These are phyloP conservation scores for Nomada ruficornis DNA, from an alignment of 2,888 invertebrate species.

Conservation along the genomic window DNA sequence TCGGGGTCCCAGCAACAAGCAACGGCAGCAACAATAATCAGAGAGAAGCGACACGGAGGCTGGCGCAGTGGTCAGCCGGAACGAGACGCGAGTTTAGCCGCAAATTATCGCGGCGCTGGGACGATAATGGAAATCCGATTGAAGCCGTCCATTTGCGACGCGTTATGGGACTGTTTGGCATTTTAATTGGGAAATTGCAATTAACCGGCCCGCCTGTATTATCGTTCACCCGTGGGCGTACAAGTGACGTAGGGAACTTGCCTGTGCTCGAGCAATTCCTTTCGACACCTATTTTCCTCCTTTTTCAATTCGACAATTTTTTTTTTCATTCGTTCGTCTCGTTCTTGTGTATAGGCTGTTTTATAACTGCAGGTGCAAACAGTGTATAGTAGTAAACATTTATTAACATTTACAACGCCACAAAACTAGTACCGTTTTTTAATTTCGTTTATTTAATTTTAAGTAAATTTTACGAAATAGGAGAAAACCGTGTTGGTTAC, in stretches of 20 bases:
- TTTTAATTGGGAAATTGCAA: conserved; percentile 80
- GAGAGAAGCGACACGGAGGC: conserved; percentile 19
- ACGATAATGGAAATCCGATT: conserved; percentile 82
- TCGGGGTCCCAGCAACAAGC: conserved; percentile 43
- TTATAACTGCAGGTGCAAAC: too few relatives aligned
- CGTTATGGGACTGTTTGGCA: conserved; percentile 73
- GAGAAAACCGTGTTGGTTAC: too few relatives aligned
- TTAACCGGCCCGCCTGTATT: conserved; percentile 73
- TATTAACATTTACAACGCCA: too few relatives aligned
- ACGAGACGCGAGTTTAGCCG: conserved; percentile 74
- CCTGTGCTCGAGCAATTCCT: conserved; percentile 1
- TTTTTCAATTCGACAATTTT: too few relatives aligned
- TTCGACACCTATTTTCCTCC: background rate
- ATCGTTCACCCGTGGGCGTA: conserved; percentile 48
- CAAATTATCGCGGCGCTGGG: conserved; percentile 78
- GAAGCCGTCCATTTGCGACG: conserved; percentile 76
- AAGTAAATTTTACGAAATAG: too few relatives aligned
- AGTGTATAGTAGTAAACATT: too few relatives aligned
- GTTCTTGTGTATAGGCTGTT: too few relatives aligned
- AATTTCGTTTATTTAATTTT: too few relatives aligned
- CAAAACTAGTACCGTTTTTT: too few relatives aligned
- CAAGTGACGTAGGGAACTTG: background rate
- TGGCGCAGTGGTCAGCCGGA: conserved; percentile 57
- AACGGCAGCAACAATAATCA: conserved; percentile 60
- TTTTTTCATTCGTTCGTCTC: too few relatives aligned